Evolutionary conservation across 1,140 invertebrate species (phyloP).

Genomic region (Dendroctonus valens): DNA sequence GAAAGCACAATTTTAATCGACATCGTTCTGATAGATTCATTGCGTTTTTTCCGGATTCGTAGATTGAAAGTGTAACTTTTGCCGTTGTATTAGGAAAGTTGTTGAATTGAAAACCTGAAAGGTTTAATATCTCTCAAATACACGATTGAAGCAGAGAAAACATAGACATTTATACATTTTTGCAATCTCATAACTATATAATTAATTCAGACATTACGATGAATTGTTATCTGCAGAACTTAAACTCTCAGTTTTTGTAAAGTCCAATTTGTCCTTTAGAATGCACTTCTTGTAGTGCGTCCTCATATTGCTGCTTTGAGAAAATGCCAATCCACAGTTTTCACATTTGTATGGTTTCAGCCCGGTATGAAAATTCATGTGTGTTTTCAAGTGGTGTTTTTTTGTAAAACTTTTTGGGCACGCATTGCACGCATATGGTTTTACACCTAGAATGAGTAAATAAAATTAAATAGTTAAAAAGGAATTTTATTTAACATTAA

Average conservation of each 20-base stretch:
- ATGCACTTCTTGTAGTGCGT: conserved; percentile 73
- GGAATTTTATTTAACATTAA: not conserved
- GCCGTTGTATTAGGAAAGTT: too few relatives aligned
- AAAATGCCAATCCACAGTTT: conserved; percentile 70
- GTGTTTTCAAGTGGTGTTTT: conserved; percentile 80
- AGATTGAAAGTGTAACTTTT: too few relatives aligned
- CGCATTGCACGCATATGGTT: conserved; percentile 81
- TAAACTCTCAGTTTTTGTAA: not conserved
- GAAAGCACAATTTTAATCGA: too few relatives aligned
- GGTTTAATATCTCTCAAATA: too few relatives aligned
- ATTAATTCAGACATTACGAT: not conserved
- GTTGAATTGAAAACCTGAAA: too few relatives aligned
- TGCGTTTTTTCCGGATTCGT: too few relatives aligned
- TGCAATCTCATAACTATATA: too few relatives aligned
- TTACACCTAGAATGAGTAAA: conserved; percentile 61
- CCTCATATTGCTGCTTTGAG: conserved; percentile 76
- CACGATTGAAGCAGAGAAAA: too few relatives aligned
- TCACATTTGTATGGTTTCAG: conserved; percentile 74
- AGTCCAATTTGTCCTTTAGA: conserved; percentile 35
- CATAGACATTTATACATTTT: too few relatives aligned
- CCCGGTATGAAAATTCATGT: conserved; percentile 78
- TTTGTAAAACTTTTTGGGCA: conserved; percentile 87
- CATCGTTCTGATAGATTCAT: too few relatives aligned
- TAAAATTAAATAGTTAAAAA: not conserved
- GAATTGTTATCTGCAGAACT: conserved; percentile 17